phyloP scores from a whole-genome alignment of 1,140 invertebrate species.

The Calliphora vicina region DNA sequence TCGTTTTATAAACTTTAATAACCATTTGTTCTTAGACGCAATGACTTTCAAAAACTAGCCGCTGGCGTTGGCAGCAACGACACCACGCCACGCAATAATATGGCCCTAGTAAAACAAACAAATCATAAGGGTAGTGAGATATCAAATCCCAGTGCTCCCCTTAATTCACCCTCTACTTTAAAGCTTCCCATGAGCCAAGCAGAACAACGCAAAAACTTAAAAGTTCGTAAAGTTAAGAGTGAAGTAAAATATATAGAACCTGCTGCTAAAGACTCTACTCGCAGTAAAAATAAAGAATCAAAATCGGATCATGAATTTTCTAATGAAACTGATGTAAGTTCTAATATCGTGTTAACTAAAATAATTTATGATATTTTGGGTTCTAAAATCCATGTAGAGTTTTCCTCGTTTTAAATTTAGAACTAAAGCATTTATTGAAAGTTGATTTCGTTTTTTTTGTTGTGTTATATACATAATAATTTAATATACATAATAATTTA shows the following conservation, averaged over 20 bases:
- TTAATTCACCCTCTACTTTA: not conserved
- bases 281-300: constrained; percentile 53
- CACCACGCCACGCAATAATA: not conserved
- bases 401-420: not conserved
- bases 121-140: not conserved
- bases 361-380: constrained; percentile 35
- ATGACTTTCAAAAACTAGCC: constrained; percentile 39
- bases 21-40: constrained; percentile 13
- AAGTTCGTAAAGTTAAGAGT: constrained; percentile 59
- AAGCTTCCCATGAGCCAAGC: not conserved
- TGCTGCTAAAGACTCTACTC: constrained; percentile 42
- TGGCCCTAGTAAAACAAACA: not conserved
- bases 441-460: no score
- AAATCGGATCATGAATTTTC: constrained; percentile 60
- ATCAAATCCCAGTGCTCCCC: not conserved
- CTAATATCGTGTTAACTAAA: not conserved
- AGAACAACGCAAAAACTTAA: constrained; percentile 40
- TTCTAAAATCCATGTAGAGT: not conserved
- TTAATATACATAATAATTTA: no score
- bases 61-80: constrained; percentile 18
- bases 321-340: constrained; percentile 55
- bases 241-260: constrained; percentile 57
- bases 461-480: no score
- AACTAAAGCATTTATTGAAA: no score
- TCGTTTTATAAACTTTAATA: no score